Evolutionary conservation across 2,797 vertebrate species (phyloP).

Genomic region (Bufotes viridis): DNA sequence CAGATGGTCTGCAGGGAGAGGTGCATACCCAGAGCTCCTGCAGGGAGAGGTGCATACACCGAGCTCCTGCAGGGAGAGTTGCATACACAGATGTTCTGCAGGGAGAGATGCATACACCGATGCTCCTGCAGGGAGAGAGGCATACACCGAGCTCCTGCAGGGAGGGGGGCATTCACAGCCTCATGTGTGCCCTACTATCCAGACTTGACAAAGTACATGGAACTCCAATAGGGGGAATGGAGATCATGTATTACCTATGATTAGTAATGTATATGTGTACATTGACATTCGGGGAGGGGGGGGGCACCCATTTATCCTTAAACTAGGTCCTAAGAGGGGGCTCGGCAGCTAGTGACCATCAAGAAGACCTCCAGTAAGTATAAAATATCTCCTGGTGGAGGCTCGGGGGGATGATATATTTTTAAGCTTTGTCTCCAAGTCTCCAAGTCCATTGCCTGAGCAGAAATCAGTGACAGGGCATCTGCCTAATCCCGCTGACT

Average conservation of each 20-base stretch:
- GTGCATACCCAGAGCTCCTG: constrained; percentile 51
- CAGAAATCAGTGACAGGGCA: constrained; percentile 75
- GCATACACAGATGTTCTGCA: constrained; percentile 54
- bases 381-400: constrained; percentile 64
- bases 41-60: constrained; percentile 54
- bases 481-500: constrained; percentile 75
- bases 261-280: constrained; percentile 18
- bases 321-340: constrained; percentile 68
- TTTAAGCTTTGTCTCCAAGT: constrained; percentile 68
- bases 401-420: constrained; percentile 65
- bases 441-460: constrained; percentile 71
- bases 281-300: constrained; percentile 30
- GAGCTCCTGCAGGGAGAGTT: background rate
- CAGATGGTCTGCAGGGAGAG: constrained; percentile 55
- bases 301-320: background rate
- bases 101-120: constrained; percentile 55
- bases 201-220: constrained; percentile 32
- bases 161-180: constrained; percentile 55
- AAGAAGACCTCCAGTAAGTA: constrained; percentile 79
- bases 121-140: no score
- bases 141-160: constrained; percentile 55
- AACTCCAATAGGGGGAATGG: constrained; percentile 36
- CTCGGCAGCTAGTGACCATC: constrained; percentile 73
- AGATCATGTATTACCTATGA: constrained; percentile 25
- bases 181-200: constrained; percentile 54